Evolutionary conservation across 2,113 vertebrate genomes (phyloP).

Genomic region (Prietella phreatophila): DNA sequence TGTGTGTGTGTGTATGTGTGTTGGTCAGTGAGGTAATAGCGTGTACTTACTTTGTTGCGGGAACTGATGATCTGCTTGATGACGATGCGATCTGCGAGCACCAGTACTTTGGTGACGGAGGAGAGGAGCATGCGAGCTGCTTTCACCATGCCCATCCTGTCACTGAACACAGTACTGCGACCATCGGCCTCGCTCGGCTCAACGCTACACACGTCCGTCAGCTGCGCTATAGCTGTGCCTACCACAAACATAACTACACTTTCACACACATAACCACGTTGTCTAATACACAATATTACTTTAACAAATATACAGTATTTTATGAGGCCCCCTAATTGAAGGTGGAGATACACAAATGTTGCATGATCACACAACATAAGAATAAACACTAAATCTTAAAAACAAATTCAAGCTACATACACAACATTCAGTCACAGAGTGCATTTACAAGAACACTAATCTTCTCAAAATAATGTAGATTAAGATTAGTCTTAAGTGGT

Average conservation of each 20-base stretch:
- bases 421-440: background rate
- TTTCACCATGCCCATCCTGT: conserved; percentile 91
- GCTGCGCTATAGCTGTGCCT: conserved; percentile 93
- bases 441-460: background rate
- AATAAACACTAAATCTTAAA: background rate
- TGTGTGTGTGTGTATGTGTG: background rate
- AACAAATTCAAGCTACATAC: background rate
- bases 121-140: conserved; percentile 92
- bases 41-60: conserved; percentile 86
- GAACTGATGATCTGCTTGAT: conserved; percentile 97
- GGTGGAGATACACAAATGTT: background rate
- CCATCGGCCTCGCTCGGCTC: conserved; percentile 75
- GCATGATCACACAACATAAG: background rate
- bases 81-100: conserved; percentile 93
- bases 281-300: background rate
- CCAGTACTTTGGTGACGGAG: conserved; percentile 95
- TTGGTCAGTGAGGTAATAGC: background rate
- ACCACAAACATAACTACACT: background rate
- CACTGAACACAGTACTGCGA: conserved; percentile 84
- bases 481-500: background rate
- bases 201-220: conserved; percentile 80
- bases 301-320: background rate
- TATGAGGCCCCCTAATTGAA: background rate
- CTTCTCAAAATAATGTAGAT: background rate
- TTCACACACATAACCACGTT: background rate